These are phyloP conservation scores for Chloebia gouldiae DNA, from an alignment of 2,113 vertebrate species.

Conservation along the genomic window DNA sequence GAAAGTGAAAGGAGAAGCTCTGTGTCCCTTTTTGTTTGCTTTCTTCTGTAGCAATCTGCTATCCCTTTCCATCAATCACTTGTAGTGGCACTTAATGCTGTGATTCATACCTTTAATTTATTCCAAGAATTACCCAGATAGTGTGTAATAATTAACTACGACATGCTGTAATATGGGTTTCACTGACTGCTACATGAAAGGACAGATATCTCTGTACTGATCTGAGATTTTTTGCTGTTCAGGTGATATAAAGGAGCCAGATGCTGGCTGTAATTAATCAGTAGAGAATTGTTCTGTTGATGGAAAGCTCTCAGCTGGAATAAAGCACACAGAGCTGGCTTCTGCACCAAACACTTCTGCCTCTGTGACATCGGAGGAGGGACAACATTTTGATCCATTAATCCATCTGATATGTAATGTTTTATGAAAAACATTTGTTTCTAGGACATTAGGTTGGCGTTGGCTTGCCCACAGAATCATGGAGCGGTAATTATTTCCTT, in stretches of 20 bases:
- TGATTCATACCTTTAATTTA: slow-evolving; percentile 33
- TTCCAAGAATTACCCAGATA: neutral
- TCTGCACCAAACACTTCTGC: neutral
- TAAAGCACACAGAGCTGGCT: neutral
- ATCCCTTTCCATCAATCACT: neutral
- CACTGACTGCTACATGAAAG: neutral
- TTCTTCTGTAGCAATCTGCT: neutral
- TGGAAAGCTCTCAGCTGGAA: slow-evolving; percentile 32
- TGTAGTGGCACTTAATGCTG: neutral
- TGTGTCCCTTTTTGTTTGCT: neutral
- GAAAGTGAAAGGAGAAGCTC: neutral
- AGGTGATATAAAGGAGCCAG: slow-evolving; percentile 32
- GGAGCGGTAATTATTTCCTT: slow-evolving; percentile 6
- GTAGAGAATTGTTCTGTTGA: neutral
- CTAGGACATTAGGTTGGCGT: neutral
- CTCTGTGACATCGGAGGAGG: neutral
- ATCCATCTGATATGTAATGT: neutral
- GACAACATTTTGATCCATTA: slow-evolving; percentile 5
- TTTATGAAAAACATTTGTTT: neutral
- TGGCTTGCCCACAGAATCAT: neutral
- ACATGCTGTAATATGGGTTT: neutral
- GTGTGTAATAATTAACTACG: neutral
- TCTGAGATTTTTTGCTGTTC: slow-evolving; percentile 1
- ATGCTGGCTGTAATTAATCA: slow-evolving; percentile 27
- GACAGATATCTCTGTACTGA: neutral